Evolutionary conservation across 2,797 vertebrate genomes (phyloP).

Genomic region (Oryzias dopingdopingensis): DNA sequence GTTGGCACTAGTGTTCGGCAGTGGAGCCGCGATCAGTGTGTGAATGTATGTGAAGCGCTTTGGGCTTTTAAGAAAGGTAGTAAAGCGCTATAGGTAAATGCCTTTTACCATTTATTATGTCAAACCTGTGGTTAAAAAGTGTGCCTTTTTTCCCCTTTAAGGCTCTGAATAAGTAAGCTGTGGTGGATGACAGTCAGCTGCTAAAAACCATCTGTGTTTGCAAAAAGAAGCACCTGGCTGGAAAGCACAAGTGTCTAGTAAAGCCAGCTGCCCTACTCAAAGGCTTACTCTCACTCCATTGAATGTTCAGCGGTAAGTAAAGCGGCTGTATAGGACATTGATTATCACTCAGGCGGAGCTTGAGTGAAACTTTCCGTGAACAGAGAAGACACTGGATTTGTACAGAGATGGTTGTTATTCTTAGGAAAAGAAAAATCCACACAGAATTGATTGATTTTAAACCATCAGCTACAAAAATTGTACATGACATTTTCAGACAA

Average conservation of each 20-base stretch:
- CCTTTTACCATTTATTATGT: no score
- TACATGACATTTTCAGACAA: no score
- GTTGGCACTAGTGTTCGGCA: no score
- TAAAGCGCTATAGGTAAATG: no score
- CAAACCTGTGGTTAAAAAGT: no score
- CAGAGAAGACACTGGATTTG: constrained; percentile 24
- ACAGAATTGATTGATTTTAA: not conserved
- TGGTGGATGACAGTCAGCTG: constrained; percentile 15
- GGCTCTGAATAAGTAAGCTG: constrained; percentile 6
- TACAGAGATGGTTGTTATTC: constrained; percentile 26
- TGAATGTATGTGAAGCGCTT: no score
- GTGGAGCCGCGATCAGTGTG: no score
- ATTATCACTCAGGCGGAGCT: constrained; percentile 56
- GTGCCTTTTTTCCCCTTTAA: no score
- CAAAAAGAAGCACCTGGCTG: constrained; percentile 42
- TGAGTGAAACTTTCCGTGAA: constrained; percentile 49
- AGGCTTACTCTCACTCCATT: constrained; percentile 68
- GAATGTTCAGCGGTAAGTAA: constrained; percentile 62
- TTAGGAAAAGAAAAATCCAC: constrained; percentile 4
- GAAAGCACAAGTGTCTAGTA: constrained; percentile 35
- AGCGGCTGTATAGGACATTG: constrained; percentile 59
- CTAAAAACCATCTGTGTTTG: constrained; percentile 24
- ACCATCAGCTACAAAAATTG: no score
- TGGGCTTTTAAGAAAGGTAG: no score
- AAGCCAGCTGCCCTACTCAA: constrained; percentile 48